A percentile compares a stretch with the other conserved stretches of the same genome.
These are phyloP conservation scores for Eristalis tenax DNA, from an alignment of 2,888 invertebrate species.

Conservation along the genomic window DNA sequence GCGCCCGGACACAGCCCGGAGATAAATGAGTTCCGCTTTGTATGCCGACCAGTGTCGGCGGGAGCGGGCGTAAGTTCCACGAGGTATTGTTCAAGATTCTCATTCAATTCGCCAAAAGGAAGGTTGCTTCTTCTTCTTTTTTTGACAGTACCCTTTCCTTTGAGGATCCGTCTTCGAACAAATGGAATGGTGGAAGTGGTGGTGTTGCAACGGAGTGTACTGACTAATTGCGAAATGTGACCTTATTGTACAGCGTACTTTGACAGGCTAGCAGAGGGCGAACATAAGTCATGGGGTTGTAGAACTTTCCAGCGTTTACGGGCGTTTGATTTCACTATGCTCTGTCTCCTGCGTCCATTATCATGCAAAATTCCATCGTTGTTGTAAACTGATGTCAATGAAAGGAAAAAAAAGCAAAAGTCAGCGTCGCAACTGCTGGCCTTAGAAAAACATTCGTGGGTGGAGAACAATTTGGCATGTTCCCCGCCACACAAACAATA, in stretches of 20 bases:
- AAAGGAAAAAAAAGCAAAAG: no score
- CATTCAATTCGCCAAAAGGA: background rate
- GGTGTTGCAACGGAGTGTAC: background rate
- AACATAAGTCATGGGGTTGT: background rate
- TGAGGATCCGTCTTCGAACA: no score
- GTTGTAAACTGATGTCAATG: no score
- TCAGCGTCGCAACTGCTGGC: no score
- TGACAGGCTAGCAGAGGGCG: background rate
- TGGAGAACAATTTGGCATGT: no score
- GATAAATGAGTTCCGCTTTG: background rate
- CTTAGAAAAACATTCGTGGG: no score
- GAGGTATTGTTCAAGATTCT: constrained; percentile 4
- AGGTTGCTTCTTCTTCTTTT: background rate
- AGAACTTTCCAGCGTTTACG: background rate
- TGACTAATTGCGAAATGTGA: background rate
- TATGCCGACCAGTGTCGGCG: background rate
- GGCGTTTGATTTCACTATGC: no score
- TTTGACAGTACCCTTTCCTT: background rate
- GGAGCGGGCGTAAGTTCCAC: background rate
- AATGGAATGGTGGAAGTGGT: background rate
- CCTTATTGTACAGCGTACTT: background rate
- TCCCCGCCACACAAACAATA: no score
- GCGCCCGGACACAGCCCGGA: background rate
- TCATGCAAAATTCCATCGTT: no score
- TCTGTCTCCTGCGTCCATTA: no score